Base-by-base conservation (phyloP, 1,140 invertebrate species). In the Drosophila aff. region DNA sequence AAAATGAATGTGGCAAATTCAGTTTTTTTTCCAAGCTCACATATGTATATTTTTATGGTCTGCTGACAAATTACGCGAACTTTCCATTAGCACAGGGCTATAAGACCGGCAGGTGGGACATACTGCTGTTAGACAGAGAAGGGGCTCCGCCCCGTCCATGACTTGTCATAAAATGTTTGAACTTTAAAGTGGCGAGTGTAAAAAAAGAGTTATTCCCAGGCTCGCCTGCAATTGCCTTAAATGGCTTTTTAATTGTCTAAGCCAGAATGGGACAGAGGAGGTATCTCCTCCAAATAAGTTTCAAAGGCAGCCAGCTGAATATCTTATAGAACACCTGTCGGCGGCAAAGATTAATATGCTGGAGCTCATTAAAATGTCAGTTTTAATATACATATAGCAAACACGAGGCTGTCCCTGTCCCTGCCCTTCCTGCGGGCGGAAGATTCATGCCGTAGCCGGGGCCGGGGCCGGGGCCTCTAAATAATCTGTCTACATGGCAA, bases 311-410 rank as follows among this genome's bases (percentile, higher is more conserved):
- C 43, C 31, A 15, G 18, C 44, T 18, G 60, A 47, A 50, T 52
- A 67, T 36, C 68, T 21, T 28, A 62, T 47, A 21, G 31, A 52
- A 58, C 61, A 81, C 61, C 65, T 82, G 82, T 50, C 72, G 58
- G 55, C 81, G 63, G 72, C 81, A 76, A 73, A 89, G 85, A 89
- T 89, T 89, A 89, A 89, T 89, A 66, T 84, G 81, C 71, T 60
- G 77, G 78, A 89, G 85, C 84, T 89, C 84, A 89, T 89, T 89
- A 89, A 89, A 90, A 90, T 89, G 85, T 76, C 78, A 81, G 78
- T 80, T 87, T 86, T 86, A 72, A 86, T 87, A 71, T 78, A 77
- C 66, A 72, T 83, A 76, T 67, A 38, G 69, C 72, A 75, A 63
- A 66, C 52, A 76, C 18, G 3, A 33, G 53, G 15, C 21, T 23